These are phyloP conservation scores for Graptemys geographica DNA, from an alignment of 2,797 vertebrate genomes.

Conservation along the genomic window DNA sequence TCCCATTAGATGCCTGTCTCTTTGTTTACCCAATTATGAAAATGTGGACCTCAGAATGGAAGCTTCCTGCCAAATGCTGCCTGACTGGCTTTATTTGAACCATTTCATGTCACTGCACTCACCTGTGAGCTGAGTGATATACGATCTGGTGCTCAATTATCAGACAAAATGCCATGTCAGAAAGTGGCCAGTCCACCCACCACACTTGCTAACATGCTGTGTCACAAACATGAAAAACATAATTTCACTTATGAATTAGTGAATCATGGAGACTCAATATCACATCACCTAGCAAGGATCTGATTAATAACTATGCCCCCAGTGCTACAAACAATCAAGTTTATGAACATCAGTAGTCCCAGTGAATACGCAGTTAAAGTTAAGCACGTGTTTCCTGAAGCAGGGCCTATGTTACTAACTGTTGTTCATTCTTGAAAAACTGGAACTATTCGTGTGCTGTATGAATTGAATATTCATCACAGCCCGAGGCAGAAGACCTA, in stretches of 20 bases:
- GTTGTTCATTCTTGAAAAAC: too few relatives aligned
- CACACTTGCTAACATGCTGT: too few relatives aligned
- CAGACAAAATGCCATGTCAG: not conserved
- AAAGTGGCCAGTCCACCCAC: not conserved
- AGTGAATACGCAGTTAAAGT: not conserved
- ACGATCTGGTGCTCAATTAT: not conserved
- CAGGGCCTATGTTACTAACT: too few relatives aligned
- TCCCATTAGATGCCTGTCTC: not conserved
- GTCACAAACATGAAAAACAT: not conserved
- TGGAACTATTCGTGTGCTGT: too few relatives aligned
- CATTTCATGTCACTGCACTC: not conserved
- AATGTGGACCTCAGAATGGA: not conserved
- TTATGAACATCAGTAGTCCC: not conserved
- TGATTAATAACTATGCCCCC: not conserved
- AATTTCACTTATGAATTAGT: not conserved
- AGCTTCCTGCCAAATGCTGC: not conserved
- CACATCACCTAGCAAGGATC: not conserved
- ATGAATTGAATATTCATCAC: too few relatives aligned
- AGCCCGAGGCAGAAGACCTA: too few relatives aligned
- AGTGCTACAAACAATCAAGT: too few relatives aligned
- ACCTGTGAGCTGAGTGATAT: not conserved
- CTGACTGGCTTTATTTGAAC: accelerated
- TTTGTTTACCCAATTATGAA: not conserved
- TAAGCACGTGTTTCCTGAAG: too few relatives aligned
- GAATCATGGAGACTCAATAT: not conserved